Evolutionary conservation across 2,113 vertebrate genomes (phyloP).

Genomic region (Mus pahari): DNA sequence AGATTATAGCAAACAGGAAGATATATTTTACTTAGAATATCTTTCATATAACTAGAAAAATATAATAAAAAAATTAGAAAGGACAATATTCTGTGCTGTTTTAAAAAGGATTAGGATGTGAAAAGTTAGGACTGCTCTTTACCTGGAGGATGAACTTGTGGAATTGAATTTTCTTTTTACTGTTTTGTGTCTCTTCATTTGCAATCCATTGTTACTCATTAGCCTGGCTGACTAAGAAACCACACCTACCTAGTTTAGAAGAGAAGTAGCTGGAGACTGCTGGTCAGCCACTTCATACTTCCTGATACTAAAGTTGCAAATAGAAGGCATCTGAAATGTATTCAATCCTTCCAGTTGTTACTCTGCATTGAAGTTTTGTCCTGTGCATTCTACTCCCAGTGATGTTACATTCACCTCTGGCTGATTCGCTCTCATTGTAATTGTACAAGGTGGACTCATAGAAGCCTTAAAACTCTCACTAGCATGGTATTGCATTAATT

Average conservation of each 20-base stretch:
- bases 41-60: constrained; percentile 1
- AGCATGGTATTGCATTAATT: not conserved
- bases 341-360: not conserved
- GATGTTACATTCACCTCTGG: not conserved
- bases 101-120: not conserved
- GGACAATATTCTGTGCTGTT: not conserved
- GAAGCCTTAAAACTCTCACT: not conserved
- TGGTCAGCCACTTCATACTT: constrained; percentile 46
- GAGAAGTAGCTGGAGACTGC: not conserved
- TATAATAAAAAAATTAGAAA: not conserved
- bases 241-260: not conserved
- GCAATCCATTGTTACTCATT: not conserved
- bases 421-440: not conserved
- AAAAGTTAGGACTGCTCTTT: constrained; percentile 31
- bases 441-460: constrained; percentile 23
- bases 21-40: constrained; percentile 49
- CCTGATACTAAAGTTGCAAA: constrained; percentile 29
- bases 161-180: not conserved
- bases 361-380: not conserved
- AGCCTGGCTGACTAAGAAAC: not conserved
- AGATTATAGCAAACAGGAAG: constrained; percentile 41
- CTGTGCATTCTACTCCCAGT: not conserved
- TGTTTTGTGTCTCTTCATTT: not conserved
- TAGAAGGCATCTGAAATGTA: constrained; percentile 12
- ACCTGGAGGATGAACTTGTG: not conserved